Evolutionary conservation across 2,888 invertebrate genomes (phyloP), one percentile per base, ranked within the genome.

Genomic region (Tiphia femorata): DNA sequence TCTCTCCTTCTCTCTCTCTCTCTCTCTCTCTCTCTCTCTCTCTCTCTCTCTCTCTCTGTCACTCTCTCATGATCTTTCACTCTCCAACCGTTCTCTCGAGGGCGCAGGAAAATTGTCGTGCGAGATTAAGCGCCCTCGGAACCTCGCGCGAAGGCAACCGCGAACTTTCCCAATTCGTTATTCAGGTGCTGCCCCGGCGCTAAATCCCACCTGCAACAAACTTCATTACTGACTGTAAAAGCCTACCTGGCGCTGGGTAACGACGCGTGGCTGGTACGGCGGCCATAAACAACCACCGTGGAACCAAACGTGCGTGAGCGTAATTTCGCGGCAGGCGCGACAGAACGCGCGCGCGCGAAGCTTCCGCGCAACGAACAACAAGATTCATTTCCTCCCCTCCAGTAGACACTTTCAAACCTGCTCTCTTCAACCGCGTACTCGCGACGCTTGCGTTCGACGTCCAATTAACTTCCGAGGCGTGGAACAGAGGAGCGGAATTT

Each of bases 131-230:
- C 46, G 35, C 20, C 35, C 21, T 23, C 10, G 42, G 6, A 27
- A 19, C 20, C 27, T 16, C 4, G 14, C 16, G 14, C 14, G 23
- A 3, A 33, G 21, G 25, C 14, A 27, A 44, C 20, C 30, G 30
- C 46, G 46, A 47, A 35, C 46, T 48, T 37, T 48, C 37, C 37
- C 27, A 48, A 48, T 48, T 38, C 38, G 48, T 48, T 48, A 48
- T 48, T 48, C 38, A 10, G 48, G 19, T 27, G 38, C 29, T n/a
- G 16, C n/a, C 38, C 12, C 16, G 19, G 35, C 48, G 27, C 25
- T 27, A 48, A n/a, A 48, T 48, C 27, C 33, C 17, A 17, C 16
- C 35, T 3, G n/a, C 20, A 35, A 47, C 46, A 38, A 48, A 48
- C 48, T 48, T 27, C 25, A 23, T 48, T 27, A 38, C 48, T 12